Percentiles rank a stretch among this genome's conserved stretches.
These are phyloP conservation scores for Cyaniris semiargus DNA, from an alignment of 2,888 invertebrate species.

Conservation along the genomic window DNA sequence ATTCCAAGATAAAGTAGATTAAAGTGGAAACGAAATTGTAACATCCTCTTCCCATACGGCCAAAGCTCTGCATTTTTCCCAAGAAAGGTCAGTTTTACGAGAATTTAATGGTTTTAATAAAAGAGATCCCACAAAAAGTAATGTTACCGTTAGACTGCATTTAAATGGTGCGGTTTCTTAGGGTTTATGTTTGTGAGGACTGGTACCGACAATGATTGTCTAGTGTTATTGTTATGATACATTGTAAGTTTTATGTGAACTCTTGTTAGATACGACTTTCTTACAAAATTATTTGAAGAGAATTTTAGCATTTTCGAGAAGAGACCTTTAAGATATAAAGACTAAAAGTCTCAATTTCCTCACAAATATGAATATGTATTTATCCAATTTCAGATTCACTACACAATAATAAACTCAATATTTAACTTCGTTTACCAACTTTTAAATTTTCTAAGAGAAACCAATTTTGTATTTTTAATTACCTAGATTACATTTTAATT, in stretches of 20 bases:
- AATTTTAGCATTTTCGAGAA: not conserved
- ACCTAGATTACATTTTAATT: too few relatives aligned
- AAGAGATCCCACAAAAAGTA: conserved; percentile 41
- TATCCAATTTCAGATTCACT: too few relatives aligned
- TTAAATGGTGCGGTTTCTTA: conserved; percentile 42
- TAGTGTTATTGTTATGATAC: conserved; percentile 38
- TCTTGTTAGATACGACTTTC: conserved; percentile 29
- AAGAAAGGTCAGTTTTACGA: conserved; percentile 20
- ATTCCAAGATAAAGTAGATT: not conserved
- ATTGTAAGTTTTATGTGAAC: conserved; percentile 34
- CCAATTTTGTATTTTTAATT: too few relatives aligned
- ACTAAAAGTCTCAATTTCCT: too few relatives aligned
- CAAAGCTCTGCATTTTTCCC: conserved; percentile 15
- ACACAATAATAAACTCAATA: too few relatives aligned
- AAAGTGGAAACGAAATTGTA: not conserved
- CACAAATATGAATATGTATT: too few relatives aligned
- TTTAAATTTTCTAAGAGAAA: too few relatives aligned
- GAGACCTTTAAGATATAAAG: too few relatives aligned
- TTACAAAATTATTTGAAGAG: not conserved
- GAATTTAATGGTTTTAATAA: conserved; percentile 38
- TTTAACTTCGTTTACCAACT: too few relatives aligned
- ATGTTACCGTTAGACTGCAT: conserved; percentile 40
- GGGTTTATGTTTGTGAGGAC: conserved; percentile 37
- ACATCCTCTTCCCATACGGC: not conserved
- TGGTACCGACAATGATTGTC: conserved; percentile 36